Evolutionary conservation across 23 tunicate genomes (phyloP).

Genomic region (Ascidia mentula): DNA sequence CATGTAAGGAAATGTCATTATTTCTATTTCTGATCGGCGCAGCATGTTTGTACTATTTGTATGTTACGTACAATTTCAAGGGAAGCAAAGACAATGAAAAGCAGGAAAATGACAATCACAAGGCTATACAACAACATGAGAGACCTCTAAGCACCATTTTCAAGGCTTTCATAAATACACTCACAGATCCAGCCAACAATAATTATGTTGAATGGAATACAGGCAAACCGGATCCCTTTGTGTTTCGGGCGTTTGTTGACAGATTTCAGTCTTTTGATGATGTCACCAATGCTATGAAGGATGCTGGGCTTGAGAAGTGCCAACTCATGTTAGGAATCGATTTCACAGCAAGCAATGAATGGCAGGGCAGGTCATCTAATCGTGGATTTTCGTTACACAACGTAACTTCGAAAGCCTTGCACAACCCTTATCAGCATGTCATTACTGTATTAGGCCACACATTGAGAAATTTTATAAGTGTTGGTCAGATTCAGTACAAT

Average conservation of each 20-base stretch:
- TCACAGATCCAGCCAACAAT: conserved; percentile 42
- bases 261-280: conserved; percentile 77
- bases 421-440: conserved; percentile 77
- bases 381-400: conserved; percentile 77
- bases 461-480: conserved; percentile 34
- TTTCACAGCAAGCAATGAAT: conserved; percentile 94
- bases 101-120: conserved; percentile 14
- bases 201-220: conserved; percentile 28
- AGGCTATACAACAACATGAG: not conserved
- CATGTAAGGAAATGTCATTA: conserved; percentile 60
- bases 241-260: conserved; percentile 85
- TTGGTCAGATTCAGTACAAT: not conserved
- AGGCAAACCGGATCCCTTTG: conserved; percentile 63
- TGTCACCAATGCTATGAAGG: conserved; percentile 63
- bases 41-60: conserved; percentile 34
- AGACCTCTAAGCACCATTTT: conserved; percentile 4
- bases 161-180: conserved; percentile 19
- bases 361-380: conserved; percentile 80
- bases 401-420: conserved; percentile 24
- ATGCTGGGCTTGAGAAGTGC: conserved; percentile 70
- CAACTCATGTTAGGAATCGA: conserved; percentile 78
- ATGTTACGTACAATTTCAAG: conserved; percentile 31
- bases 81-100: conserved; percentile 3
- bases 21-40: conserved; percentile 49
- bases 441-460: conserved; percentile 71